Conservation (phyloP, 2,888 invertebrate species). For the Ectobius pallidus region DNA sequence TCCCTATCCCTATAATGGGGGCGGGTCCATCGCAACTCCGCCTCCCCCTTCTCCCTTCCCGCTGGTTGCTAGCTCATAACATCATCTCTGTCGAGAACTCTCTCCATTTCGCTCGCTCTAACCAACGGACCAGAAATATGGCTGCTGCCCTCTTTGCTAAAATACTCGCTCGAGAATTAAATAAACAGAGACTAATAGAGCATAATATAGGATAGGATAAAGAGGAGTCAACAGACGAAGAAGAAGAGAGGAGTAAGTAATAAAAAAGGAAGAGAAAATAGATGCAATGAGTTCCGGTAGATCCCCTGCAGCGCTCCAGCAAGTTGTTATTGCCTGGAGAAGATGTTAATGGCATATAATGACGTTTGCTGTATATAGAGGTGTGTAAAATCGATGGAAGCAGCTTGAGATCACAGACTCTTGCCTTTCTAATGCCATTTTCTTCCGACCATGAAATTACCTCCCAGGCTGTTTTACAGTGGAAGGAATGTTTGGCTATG, state of each 20-base stretch:
- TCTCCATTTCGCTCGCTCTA: constrained; percentile 30
- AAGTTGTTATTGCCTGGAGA: constrained; percentile 1
- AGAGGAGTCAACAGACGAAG: too few species aligned
- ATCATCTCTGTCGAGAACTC: background rate
- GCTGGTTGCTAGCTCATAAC: background rate
- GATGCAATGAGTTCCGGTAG: constrained; percentile 14
- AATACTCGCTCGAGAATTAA: constrained; percentile 5
- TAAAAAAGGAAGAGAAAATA: constrained; percentile 14
- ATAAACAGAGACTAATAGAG: constrained; percentile 12
- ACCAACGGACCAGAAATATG: constrained; percentile 39
- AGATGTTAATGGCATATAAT: constrained; percentile 24
- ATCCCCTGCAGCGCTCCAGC: background rate
- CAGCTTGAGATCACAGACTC: background rate
- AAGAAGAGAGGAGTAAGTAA: background rate
- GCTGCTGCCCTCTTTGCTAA: constrained; percentile 35
- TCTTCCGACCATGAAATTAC: constrained; percentile 3
- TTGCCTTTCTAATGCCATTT: background rate
- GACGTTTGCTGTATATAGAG: constrained; percentile 26
- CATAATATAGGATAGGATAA: constrained; percentile 7
- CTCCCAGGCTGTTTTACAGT: too few species aligned
- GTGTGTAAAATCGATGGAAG: constrained; percentile 18
- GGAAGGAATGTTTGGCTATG: too few species aligned
- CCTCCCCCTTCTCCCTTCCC: constrained; percentile 26
- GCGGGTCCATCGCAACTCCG: constrained; percentile 40
- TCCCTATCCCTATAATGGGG: constrained; percentile 30